Conservation (phyloP, 64 coral and sea anemone genomes). For the Montipora efflorescens region DNA sequence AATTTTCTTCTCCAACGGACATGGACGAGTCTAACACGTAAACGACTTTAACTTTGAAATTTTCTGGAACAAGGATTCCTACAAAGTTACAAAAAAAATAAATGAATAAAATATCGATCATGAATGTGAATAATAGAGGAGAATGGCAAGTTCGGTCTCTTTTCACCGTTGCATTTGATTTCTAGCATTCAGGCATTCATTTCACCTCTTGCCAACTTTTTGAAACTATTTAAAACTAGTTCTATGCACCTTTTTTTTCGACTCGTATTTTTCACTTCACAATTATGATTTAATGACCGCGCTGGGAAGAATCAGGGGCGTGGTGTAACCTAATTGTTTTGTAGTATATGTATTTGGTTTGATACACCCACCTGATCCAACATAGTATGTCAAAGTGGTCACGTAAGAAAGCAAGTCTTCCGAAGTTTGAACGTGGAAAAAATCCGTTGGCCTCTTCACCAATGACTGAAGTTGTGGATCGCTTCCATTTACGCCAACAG, state of each 20-base stretch:
- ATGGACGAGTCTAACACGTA: slow-evolving; percentile 55
- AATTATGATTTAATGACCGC: too few species aligned
- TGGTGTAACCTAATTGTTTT: too few species aligned
- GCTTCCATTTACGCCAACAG: slow-evolving; percentile 19
- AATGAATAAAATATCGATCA: not conserved
- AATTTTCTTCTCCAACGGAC: slow-evolving; percentile 52
- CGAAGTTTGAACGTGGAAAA: slow-evolving; percentile 31
- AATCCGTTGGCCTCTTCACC: slow-evolving; percentile 9
- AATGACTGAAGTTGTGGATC: slow-evolving; percentile 26
- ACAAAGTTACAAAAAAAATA: not conserved
- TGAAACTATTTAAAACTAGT: too few species aligned
- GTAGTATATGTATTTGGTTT: not conserved
- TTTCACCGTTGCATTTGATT: too few species aligned
- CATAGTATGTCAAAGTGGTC: slow-evolving; percentile 1
- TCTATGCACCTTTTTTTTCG: too few species aligned
- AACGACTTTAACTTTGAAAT: slow-evolving; percentile 60
- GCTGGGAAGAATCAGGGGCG: too few species aligned
- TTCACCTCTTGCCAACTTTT: too few species aligned
- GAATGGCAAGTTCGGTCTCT: too few species aligned
- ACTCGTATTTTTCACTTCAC: too few species aligned
- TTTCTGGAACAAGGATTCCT: slow-evolving; percentile 14
- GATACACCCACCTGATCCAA: not conserved
- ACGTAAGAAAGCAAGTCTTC: not conserved
- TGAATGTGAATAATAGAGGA: not conserved
- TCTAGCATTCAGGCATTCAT: too few species aligned